Evolutionary conservation across 2,888 invertebrate species (phyloP).

Genomic region (Coelopa pilipes): DNA sequence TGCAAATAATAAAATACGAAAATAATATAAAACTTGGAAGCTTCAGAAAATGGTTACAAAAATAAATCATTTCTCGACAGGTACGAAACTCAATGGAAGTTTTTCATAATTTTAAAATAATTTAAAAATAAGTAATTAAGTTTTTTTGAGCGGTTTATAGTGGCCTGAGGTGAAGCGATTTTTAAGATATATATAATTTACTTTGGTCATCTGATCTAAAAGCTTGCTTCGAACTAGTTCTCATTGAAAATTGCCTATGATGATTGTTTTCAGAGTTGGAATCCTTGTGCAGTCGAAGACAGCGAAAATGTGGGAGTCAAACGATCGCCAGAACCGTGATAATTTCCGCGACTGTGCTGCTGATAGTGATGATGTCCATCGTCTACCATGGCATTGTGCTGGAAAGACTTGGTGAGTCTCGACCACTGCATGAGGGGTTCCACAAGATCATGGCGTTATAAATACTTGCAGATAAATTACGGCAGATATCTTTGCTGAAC

Average conservation of each 20-base stretch:
- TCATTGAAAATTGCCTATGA: background rate
- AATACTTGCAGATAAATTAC: conserved; percentile 48
- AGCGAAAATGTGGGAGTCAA: conserved; percentile 48
- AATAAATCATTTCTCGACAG: too few relatives aligned
- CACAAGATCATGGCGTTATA: background rate
- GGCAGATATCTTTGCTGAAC: conserved; percentile 50
- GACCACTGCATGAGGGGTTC: background rate
- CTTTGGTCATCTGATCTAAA: too few relatives aligned
- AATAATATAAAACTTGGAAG: too few relatives aligned
- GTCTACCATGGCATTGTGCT: conserved; percentile 57
- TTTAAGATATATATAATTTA: too few relatives aligned
- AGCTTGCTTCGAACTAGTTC: too few relatives aligned
- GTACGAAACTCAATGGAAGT: too few relatives aligned
- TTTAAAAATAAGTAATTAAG: too few relatives aligned
- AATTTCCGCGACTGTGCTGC: conserved; percentile 50
- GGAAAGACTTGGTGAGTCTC: conserved; percentile 52
- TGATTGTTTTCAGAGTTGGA: conserved; percentile 46
- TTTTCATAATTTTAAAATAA: too few relatives aligned
- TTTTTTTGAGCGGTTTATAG: too few relatives aligned
- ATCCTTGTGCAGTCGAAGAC: conserved; percentile 41
- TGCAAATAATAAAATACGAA: too few relatives aligned
- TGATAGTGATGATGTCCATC: conserved; percentile 52
- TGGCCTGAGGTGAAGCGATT: too few relatives aligned
- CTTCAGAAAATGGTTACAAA: too few relatives aligned
- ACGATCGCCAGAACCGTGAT: conserved; percentile 48